Base-by-base conservation (phyloP, 2,888 invertebrate species). In the Altica lythri region DNA sequence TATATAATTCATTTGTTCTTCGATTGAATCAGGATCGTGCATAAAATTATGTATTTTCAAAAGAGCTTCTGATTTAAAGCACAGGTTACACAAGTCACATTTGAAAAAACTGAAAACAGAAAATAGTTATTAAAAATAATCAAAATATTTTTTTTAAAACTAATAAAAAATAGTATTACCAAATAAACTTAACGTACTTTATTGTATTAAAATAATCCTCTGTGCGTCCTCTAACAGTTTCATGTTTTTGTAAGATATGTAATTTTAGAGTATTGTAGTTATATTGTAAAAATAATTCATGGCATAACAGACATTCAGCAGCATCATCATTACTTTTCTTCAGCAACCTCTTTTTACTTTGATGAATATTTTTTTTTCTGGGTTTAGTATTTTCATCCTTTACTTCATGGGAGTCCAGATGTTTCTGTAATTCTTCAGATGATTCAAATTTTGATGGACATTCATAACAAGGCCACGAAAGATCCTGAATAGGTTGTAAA, bases 391-490 rank as follows among this genome's bases (percentile, higher is more conserved):
- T 71, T 66, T 61, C 72, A 61, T 67, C 70, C 65, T 49, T 66
- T 46, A 66, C 68, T 32, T 65, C 79, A 59, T 82, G 80, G n/a
- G 77, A 64, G 61, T 81, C 80, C 29, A 85, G 73, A 73, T 86
- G 86, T 47, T 79, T 78, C 68, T 85, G 83, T 18, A 86, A 74
- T 32, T 81, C 80, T 49, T 79, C 78, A 0, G 81, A 81, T 0
- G 81, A 78, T 2, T 75, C 64, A 72, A 85, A 86, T 42, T 77
- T 76, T 56, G 79, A 75, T 42, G 81, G 77, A 67, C 86, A 86
- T 67, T 86, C 86, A 64, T 80, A 84, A 68, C 86, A 86, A 14
- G 81, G 79, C 82, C 84, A 86, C 10, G 76, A 74, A 60, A 79
- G 77, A 13, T 74, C 70, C 46, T 73, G 71, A 43, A 66, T 53